Conservation (phyloP, 2,888 invertebrate species). For the Argyra leucocephala region DNA sequence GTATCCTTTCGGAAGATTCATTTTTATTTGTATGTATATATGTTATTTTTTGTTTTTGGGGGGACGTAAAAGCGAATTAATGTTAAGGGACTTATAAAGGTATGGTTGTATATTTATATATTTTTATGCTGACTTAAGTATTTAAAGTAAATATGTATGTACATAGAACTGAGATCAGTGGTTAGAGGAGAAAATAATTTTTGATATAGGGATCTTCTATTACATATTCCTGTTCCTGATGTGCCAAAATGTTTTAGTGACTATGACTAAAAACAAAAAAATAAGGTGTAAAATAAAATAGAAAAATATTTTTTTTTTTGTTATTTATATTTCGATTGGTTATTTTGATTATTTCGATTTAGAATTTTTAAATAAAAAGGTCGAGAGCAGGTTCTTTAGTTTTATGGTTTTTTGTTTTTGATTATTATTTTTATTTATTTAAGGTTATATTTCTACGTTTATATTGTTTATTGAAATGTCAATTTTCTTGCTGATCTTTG, state of each 20-base stretch:
- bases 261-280: background rate
- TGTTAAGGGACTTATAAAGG: constrained; percentile 1
- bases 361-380: background rate
- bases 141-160: too few species aligned
- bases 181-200: background rate
- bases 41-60: background rate
- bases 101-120: background rate
- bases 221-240: background rate
- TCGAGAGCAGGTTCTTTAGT: background rate
- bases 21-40: background rate
- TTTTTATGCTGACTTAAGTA: background rate
- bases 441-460: constrained; percentile 29
- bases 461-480: constrained; percentile 43
- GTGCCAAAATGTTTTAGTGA: background rate
- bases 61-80: too few species aligned
- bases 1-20: background rate
- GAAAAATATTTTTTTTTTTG: background rate
- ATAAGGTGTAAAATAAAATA: background rate
- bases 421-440: constrained; percentile 15
- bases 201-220: background rate
- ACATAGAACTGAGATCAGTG: too few species aligned
- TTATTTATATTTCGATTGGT: background rate
- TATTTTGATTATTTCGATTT: constrained; percentile 9
- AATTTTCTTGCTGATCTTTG: constrained; percentile 39
- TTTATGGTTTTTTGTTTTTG: background rate